Conservation (phyloP, 2,113 vertebrate genomes). For the Nothobranchius furzeri region DNA sequence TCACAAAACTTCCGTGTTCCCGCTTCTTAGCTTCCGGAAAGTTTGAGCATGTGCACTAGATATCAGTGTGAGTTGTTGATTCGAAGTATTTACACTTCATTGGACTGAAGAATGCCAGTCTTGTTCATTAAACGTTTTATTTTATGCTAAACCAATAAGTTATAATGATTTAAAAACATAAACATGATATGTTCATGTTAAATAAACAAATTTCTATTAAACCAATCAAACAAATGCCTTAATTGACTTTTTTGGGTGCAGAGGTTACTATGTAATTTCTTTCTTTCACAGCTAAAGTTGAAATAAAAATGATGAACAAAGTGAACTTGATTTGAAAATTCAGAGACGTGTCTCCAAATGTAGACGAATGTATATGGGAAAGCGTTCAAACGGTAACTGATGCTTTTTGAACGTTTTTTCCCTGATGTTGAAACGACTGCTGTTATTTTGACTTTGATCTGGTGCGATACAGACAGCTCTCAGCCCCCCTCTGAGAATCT, state of each 20-base stretch:
- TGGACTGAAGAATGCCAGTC: too few species aligned
- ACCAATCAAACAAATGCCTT: too few species aligned
- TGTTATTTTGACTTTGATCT: constrained; percentile 37
- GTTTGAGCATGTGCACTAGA: too few species aligned
- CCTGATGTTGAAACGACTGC: constrained; percentile 17
- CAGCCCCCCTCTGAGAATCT: background rate
- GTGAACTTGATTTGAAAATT: constrained; percentile 2
- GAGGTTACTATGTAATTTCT: background rate
- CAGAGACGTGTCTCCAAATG: background rate
- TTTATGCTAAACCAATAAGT: too few species aligned
- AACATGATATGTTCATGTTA: too few species aligned
- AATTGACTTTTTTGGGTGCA: background rate
- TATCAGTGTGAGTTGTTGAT: too few species aligned
- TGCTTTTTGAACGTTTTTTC: constrained; percentile 13
- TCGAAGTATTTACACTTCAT: too few species aligned
- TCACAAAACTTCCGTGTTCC: too few species aligned
- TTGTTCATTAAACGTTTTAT: too few species aligned
- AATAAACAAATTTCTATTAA: too few species aligned
- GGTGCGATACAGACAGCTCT: background rate
- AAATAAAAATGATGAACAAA: background rate
- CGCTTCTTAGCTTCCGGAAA: too few species aligned
- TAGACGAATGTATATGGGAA: background rate
- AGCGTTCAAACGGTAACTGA: constrained; percentile 18
- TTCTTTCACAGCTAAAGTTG: background rate
- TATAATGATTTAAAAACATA: too few species aligned